Percentiles rank a stretch among this genome's conserved stretches.
These are phyloP conservation scores for Alcedo atthis DNA, from an alignment of 2,797 vertebrate species.

Conservation along the genomic window DNA sequence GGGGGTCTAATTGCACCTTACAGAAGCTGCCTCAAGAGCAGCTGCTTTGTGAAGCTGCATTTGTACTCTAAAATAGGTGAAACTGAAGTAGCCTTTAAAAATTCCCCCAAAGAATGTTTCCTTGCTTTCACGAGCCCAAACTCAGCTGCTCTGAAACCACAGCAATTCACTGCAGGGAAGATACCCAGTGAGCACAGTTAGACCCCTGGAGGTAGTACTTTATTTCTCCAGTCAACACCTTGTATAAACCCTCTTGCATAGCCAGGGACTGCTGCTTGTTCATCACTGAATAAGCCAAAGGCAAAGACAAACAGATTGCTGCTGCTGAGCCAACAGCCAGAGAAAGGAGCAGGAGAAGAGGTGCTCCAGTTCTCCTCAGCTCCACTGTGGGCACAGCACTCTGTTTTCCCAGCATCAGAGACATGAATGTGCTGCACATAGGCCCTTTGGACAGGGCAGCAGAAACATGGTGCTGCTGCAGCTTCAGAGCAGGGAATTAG, in stretches of 20 bases:
- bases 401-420: background rate
- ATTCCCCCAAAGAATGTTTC: background rate
- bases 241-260: background rate
- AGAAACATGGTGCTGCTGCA: background rate
- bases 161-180: background rate
- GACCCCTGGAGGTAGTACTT: background rate
- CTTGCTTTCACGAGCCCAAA: background rate
- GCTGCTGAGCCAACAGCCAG: background rate
- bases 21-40: background rate
- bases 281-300: background rate
- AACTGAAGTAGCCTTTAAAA: background rate
- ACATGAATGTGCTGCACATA: background rate
- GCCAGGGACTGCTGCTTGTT: background rate
- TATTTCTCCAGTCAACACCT: background rate
- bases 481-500: background rate
- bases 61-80: background rate
- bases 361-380: background rate
- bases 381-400: background rate
- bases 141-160: background rate
- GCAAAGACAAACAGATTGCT: background rate
- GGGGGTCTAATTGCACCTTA: background rate
- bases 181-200: background rate
- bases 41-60: background rate
- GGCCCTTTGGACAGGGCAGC: background rate
- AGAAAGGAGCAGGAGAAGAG: background rate